Evolutionary conservation across 2,888 invertebrate genomes (phyloP), one percentile per base, ranked within the genome.

Genomic region (Cataglyphis albicans): DNA sequence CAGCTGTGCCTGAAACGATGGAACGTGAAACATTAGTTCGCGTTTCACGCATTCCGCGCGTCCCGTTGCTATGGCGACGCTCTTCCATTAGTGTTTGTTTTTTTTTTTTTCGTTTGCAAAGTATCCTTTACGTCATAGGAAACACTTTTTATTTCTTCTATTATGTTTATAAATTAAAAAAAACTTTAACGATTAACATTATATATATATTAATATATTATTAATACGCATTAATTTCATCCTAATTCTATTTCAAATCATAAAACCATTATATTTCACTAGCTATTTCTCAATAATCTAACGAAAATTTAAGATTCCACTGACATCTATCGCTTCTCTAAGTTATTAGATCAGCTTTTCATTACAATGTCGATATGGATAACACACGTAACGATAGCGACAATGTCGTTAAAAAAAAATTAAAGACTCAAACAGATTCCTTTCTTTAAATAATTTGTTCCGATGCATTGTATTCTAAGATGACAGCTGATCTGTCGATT

Each of bases 11-110:
- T 25, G 92, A 86, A 91, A 91, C 89, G 81, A n/a, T 70, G 84
- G 75, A 88, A 88, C 61, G 48, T 29, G 89, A 90, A 90, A 91
- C 90, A 85, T 88, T 84, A 85, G 86, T 89, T 78, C 86, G 65
- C 67, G 75, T 85, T 88, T 86, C 86, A 61, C 48, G 44, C 44
- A 12, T 44, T 52, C 52, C 52, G 52, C n/a, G 25, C 76, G 86
- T 89, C 90, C 85, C 88, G 89, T 88, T 82, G 78, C 83, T 82
- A 88, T 89, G 82, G 80, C 84, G 70, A 90, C 73, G 52, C n/a
- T n/a, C 57, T 65, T 2, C 3, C 38, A 1, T 7, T 7, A n/a
- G 7, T 18, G n/a, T n/a, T 7, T 35, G 6, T 35, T 35, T 35
- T 35, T 21, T 21, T 21, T 32, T 25, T 29, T 29, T 35, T 6